These are phyloP conservation scores for Otolemur garnettii DNA, from an alignment of 2,113 vertebrate genomes.

Conservation along the genomic window DNA sequence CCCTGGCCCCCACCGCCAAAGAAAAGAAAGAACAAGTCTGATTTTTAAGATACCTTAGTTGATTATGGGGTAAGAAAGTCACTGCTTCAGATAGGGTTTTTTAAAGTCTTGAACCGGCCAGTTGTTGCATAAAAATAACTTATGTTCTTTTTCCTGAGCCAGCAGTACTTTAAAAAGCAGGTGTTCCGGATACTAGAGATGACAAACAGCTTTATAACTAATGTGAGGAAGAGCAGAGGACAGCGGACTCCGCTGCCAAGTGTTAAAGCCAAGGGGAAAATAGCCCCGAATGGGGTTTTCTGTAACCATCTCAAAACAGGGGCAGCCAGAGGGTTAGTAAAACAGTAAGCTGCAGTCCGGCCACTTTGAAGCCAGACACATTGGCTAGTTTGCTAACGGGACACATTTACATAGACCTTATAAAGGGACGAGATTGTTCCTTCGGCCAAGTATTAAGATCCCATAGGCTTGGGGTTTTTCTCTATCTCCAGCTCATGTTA, in stretches of 20 bases:
- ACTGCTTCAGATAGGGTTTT: constrained; percentile 41
- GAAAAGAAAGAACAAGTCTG: neutral
- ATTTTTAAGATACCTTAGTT: constrained; percentile 68
- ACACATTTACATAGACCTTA: constrained; percentile 5
- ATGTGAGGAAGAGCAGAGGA: constrained; percentile 73
- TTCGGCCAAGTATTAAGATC: constrained; percentile 43
- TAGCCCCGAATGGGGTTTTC: constrained; percentile 61
- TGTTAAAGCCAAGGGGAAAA: constrained; percentile 66
- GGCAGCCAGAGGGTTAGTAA: constrained; percentile 62
- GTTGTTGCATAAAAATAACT: constrained; percentile 76
- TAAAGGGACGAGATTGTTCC: constrained; percentile 11
- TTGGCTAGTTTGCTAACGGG: constrained; percentile 58
- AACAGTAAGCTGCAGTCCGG: constrained; percentile 1
- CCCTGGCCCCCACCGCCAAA: too few relatives aligned
- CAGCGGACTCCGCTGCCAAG: constrained; percentile 68
- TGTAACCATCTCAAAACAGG: constrained; percentile 45
- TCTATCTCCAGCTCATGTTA: constrained; percentile 53
- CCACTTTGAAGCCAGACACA: constrained; percentile 67
- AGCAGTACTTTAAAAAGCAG: constrained; percentile 76
- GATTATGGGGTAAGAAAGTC: constrained; percentile 49
- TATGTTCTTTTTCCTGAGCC: constrained; percentile 77
- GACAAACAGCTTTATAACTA: constrained; percentile 79
- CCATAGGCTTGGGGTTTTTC: neutral
- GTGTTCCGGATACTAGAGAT: constrained; percentile 71
- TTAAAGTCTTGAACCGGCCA: neutral